Evolutionary conservation across 2,888 invertebrate genomes (phyloP), one percentile per base, ranked within the genome.

Genomic region (Melanargia galathea): DNA sequence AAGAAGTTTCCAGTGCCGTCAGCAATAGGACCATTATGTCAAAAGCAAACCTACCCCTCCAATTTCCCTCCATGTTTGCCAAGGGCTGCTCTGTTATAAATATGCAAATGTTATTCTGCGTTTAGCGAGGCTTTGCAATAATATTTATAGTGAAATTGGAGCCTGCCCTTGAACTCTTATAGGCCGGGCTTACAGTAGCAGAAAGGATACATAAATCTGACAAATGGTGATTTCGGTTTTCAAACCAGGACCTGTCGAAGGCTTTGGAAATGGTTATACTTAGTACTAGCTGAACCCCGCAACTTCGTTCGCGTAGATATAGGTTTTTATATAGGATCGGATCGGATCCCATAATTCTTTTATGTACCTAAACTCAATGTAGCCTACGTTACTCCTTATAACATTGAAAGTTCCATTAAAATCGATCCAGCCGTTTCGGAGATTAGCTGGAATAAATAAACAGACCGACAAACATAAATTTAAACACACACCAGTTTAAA

Each of bases 51-150:
- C 76, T 80, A 73, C 70, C 70, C 71, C 75, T 75, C 80, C 81
- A 84, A 82, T 84, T 83, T 82, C 84, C 80, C 81, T 81, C 78
- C 81, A 82, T 87, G 84, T 89, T 89, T 85, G 86, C 84, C 74
- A 76, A 87, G 89, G 86, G 86, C 80, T 83, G 79, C 78, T 83
- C 80, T 82, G 85, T 84, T 87, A 88, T 90, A 90, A 89, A 90
- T 90, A 90, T 90, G 90, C 86, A 89, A 90, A 90, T 87, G 79
- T 83, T 87, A 87, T 85, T 83, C 82, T 81, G 82, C 84, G 84
- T 87, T 89, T 85, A 87, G 83, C 83, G 80, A 79, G 78, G 75
- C 79, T 77, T 79, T 86, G 86, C 87, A 89, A 88, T 87, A 88
- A 89, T 87, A 87, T 89, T 87, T 86, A 86, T 89, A 87, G 83